Base-by-base conservation (phyloP, 2,888 invertebrate species). In the Mycogona germanica region DNA sequence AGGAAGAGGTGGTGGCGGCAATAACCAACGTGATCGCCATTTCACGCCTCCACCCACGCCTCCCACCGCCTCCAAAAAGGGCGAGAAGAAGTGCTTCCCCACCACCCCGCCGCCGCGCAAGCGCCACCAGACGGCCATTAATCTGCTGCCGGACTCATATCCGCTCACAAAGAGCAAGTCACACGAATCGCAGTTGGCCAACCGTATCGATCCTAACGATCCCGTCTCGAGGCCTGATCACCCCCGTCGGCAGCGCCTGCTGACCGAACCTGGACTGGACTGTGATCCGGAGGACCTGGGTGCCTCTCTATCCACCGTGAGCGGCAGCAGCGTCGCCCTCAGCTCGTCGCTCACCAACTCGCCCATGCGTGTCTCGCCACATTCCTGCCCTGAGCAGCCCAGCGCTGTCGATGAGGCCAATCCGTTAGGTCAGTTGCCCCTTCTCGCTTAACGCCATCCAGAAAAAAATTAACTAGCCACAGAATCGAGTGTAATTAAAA, bases 151-250 rank as follows among this genome's bases (percentile, higher is more conserved):
- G 19, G 77, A 75, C 59, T 69, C 70, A 49, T 78, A 71, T 65
- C 81, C 86, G 12, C 76, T 92, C 61, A 87, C 84, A 56, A 89
- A 91, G 72, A 91, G 91, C 58, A 84, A 87, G 66, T 91, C 91
- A 41, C 89, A 92, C 70, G 92, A 92, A 73, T 88, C 87, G 14
- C 89, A 91, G 70, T 76, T 89, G 57, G 82, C 78, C 50, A 77
- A 78, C 66, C 74, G 77, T 64, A 73, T 77, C 58, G 79, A 80
- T n/a, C n/a, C n/a, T n/a, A n/a, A n/a, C n/a, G n/a, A n/a, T n/a
- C 23, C 21, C 28, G 65, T 65, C 40, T 65, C 66, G 46, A 68
- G 68, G 56, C 65, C 66, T 54, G 68, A 70, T 55, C 60, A 68
- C 51, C 60, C 61, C 25, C 61, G 68, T 35, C 69, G 78, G 59